Conservation (phyloP, 1,140 invertebrate genomes). For the Zaprionus ghesquierei region DNA sequence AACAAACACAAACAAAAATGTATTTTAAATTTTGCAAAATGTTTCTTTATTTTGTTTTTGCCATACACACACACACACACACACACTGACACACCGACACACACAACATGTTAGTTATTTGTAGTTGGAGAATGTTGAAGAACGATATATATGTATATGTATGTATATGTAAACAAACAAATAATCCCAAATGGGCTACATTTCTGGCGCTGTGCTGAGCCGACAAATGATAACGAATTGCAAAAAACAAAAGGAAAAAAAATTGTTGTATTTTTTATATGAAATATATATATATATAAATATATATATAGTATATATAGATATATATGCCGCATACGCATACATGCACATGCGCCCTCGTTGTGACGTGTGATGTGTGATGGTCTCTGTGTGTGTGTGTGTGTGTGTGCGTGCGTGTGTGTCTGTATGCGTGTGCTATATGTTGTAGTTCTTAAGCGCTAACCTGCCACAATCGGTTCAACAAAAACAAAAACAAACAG, state of each 20-base stretch:
- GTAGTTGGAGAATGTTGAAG: constrained; percentile 36
- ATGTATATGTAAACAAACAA: constrained; percentile 23
- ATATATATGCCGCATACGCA: constrained; percentile 29
- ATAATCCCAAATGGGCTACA: constrained; percentile 32
- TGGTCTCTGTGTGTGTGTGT: constrained; percentile 17
- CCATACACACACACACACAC: constrained; percentile 41
- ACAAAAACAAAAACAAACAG: constrained; percentile 41
- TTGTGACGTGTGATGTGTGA: background rate
- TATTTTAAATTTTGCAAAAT: constrained; percentile 43
- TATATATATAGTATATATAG: no score
- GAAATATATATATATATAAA: constrained; percentile 59
- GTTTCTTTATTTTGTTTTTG: constrained; percentile 43
- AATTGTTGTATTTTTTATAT: constrained; percentile 77
- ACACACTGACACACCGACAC: background rate
- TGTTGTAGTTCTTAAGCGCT: constrained; percentile 70
- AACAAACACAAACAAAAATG: constrained; percentile 31
- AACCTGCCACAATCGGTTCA: constrained; percentile 60
- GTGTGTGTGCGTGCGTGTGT: constrained; percentile 32
- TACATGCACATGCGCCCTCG: background rate
- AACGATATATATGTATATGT: constrained; percentile 13
- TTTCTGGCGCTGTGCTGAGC: constrained; percentile 34
- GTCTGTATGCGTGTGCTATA: constrained; percentile 54
- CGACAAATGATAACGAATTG: constrained; percentile 69
- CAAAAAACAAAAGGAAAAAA: constrained; percentile 72
- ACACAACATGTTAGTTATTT: constrained; percentile 57